Evolutionary conservation across 1,140 invertebrate species (phyloP), one percentile per base, ranked within the genome.

Genomic region (Eubasilissa regina): DNA sequence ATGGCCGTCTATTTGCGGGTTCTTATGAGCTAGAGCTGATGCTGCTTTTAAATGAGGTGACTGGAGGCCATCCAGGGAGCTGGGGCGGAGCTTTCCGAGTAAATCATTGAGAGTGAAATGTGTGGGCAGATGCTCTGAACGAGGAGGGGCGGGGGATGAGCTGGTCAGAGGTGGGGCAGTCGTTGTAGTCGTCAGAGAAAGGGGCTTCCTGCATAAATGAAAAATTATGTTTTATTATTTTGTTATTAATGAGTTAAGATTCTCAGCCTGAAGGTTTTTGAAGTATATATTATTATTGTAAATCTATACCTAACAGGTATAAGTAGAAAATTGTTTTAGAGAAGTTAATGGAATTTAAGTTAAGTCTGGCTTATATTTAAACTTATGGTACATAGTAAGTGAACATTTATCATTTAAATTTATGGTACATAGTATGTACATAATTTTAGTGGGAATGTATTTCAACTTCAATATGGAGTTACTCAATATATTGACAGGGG

Each of bases 151-250:
- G 80, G 86, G 88, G 84, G 89, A 89, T 79, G 89, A 88, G 84
- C 87, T 89, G 80, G 87, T 89, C 48, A 89, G 85, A 60, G 88
- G 88, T 83, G 88, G 87, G 79, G 89, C 88, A 75, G 89, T 89
- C 84, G 89, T 89, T 85, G 88, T 89, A 75, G 89, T 89, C 86
- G 89, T 89, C 87, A 89, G 84, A 83, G 88, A 89, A 62, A 89
- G 85, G 81, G 89, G 89, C 83, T 89, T 89, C 85, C 89, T 89
- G 86, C 73, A 62, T 74, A 77, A 75, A 75, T 25, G 75, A 75
- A 66, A 77, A 68, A 80, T 53, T 47, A 47, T 51, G 35, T 62
- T 25, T 35, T 21, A 10, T 51, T 58, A 17, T 8, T 47, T 74
- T 58, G 58, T 72, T 11, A 13, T 53, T 15, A 44, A 9, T 21